Conservation (phyloP, 2,113 vertebrate genomes). For the Sinocyclocheilus maitianheensis region DNA sequence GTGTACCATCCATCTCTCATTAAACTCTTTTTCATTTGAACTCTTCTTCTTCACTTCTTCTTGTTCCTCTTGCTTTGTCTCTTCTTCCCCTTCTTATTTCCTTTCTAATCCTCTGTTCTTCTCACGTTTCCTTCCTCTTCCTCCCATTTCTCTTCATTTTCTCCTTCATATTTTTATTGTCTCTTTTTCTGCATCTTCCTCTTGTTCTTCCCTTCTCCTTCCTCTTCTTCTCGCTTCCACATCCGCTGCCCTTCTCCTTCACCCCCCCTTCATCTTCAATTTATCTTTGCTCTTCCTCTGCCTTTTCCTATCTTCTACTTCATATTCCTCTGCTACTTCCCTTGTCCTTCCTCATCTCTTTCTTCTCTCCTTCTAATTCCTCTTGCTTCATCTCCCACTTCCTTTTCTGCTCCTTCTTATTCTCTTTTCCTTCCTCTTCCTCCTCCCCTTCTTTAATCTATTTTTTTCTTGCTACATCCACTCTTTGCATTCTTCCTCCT, state of each 20-base stretch:
- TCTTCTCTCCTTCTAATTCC: not conserved
- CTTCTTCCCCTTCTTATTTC: slow-evolving; percentile 35
- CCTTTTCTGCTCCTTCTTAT: not conserved
- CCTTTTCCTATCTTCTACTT: not conserved
- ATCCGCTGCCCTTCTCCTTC: not conserved
- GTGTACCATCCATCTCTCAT: slow-evolving; percentile 58
- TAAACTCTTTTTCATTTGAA: slow-evolving; percentile 35
- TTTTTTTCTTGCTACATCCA: not conserved
- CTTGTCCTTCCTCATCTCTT: not conserved
- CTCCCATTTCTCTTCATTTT: not conserved
- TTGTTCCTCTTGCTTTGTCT: slow-evolving; percentile 52
- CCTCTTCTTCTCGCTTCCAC: not conserved
- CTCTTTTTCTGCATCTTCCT: not conserved
- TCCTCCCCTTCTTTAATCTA: not conserved
- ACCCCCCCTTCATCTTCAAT: not conserved
- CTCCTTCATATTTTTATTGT: not conserved
- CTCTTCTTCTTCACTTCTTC: slow-evolving; percentile 41
- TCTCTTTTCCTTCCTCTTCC: not conserved
- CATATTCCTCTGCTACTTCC: not conserved
- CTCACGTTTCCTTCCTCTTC: not conserved
- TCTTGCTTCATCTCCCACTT: not conserved
- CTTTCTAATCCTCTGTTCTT: slow-evolving; percentile 53
- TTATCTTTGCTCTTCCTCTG: not conserved
- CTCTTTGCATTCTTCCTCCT: not conserved
- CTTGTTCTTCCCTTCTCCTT: not conserved